A percentile compares a stretch with the other conserved stretches of the same genome.
phyloP scores from a whole-genome alignment of 2,888 invertebrate species.

The Microdon myrmicae region DNA sequence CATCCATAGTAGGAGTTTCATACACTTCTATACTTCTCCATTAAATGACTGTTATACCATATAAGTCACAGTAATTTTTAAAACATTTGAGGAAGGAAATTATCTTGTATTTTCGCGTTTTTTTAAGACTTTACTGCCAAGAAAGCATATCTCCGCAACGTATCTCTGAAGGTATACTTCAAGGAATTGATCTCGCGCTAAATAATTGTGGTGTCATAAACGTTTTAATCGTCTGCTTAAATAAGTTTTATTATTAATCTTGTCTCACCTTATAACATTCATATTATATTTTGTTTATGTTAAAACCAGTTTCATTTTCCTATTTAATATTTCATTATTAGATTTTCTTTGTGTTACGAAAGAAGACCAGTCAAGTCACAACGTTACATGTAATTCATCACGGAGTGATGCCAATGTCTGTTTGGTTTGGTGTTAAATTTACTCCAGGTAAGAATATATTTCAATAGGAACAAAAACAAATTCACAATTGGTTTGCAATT shows the following conservation, averaged over 20 bases:
- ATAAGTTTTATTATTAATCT: conserved; percentile 5
- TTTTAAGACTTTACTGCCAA: too few species aligned
- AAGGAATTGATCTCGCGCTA: too few species aligned
- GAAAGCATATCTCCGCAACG: too few species aligned
- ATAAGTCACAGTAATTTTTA: too few species aligned
- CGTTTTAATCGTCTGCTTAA: not conserved
- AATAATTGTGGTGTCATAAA: too few species aligned
- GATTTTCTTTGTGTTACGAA: conserved; percentile 94
- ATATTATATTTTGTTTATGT: conserved; percentile 9
- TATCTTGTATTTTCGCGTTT: too few species aligned
- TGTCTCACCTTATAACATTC: conserved; percentile 9
- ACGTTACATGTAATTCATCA: conserved; percentile 96
- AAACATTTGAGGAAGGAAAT: too few species aligned
- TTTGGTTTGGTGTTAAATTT: conserved; percentile 97
- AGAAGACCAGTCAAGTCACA: conserved; percentile 93
- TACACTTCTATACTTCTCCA: too few species aligned
- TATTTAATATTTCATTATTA: conserved; percentile 67
- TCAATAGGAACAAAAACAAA: not conserved
- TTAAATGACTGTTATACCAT: too few species aligned
- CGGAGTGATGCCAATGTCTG: conserved; percentile 96
- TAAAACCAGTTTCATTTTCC: conserved; percentile 19
- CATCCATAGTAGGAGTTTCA: too few species aligned
- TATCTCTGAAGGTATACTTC: too few species aligned
- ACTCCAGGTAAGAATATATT: conserved; percentile 77
- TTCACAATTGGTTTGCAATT: conserved; percentile 27